Base-by-base conservation (phyloP, 2,888 invertebrate species). In the Drosophila affinis region DNA sequence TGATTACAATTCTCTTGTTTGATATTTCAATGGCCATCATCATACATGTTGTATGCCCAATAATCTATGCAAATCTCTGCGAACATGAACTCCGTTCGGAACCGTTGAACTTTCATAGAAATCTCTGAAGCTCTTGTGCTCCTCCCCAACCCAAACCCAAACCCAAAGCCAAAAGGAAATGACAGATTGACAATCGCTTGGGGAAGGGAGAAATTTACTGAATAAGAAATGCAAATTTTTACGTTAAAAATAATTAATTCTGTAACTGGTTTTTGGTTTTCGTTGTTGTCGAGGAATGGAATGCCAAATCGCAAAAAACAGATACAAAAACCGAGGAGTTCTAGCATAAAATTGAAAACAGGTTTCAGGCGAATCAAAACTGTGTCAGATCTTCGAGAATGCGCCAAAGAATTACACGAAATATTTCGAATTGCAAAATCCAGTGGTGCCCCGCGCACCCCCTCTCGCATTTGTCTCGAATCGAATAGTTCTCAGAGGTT, bases 351-450 rank as follows among this genome's bases (percentile, higher is more conserved):
- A 45, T 76, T 46, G 14, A 29, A 60, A 81, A 82, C 85, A 48
- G 76, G 85, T 81, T 85, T 63, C 61, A 7, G n/a, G 45, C 52
- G 14, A 57, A 57, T 64, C 57, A 47, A 29, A 68, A 65, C 53
- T 82, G 76, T 78, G 80, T 72, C 68, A 74, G 68, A 78, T 74
- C 62, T 69, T 67, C 48, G 53, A 70, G 68, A 73, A 72, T 77
- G 77, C 70, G 64, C 49, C 58, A 56, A 46, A 74, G 61, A 73
- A 73, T 73, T 72, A 67, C 77, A 70, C 74, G 72, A 39, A 70
- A 67, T 70, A 62, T 67, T 76, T 67, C 17, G 51, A 67, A 76
- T 61, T 69, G 72, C 62, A 60, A 68, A 29, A 56, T 65, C 67
- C 67, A 67, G 75, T 74, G 68, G 69, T 62, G 75, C 18, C 18